These are phyloP conservation scores for Cirrhinus molitorella DNA, from an alignment of 2,797 vertebrate genomes.

Conservation along the genomic window DNA sequence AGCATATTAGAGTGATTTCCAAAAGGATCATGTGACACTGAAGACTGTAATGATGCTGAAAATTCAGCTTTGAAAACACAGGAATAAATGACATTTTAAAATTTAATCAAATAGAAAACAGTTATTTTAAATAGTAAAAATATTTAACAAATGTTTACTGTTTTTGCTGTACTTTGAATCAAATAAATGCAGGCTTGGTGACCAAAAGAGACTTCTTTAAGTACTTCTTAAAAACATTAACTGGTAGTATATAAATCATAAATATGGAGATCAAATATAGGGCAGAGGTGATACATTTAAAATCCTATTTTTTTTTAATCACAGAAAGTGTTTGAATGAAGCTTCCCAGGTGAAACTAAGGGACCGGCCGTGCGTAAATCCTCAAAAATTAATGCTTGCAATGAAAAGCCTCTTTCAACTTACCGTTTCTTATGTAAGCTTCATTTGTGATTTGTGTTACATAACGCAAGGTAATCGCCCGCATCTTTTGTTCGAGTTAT, in stretches of 20 bases:
- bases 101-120: no score
- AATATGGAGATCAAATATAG: neutral
- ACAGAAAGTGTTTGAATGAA: neutral
- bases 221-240: no score
- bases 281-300: neutral
- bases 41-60: no score
- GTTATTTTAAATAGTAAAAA: no score
- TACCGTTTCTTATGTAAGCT: slow-evolving; percentile 9
- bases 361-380: neutral
- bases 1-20: no score
- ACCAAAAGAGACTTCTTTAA: no score
- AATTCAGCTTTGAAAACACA: no score
- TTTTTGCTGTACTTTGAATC: no score
- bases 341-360: slow-evolving; percentile 6
- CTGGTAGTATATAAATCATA: neutral
- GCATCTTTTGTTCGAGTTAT: neutral
- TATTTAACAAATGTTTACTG: no score
- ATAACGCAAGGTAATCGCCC: slow-evolving; percentile 17
- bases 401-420: slow-evolving; percentile 28
- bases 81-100: no score
- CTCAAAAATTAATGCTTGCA: neutral
- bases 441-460: slow-evolving; percentile 1
- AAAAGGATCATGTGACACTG: no score
- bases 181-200: no score
- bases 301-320: neutral